phyloP scores from a whole-genome alignment of 2,888 invertebrate genomes.

The Zonitis immaculata region DNA sequence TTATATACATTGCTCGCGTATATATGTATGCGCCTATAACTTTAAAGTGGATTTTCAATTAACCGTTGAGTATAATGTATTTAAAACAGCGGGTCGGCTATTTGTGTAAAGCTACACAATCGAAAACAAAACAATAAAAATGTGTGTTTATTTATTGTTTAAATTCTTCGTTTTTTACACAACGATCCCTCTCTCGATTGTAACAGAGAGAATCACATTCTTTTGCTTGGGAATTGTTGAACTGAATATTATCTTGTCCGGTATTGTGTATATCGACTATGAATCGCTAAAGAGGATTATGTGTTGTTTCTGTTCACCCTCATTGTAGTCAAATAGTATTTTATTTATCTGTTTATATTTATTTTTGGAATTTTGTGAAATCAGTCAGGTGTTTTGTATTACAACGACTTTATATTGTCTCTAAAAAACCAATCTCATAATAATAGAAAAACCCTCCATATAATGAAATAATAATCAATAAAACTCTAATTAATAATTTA shows the following conservation, averaged over 20 bases:
- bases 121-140: background rate
- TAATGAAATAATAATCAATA: too few species aligned
- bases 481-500: background rate
- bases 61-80: constrained; percentile 48
- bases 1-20: too few species aligned
- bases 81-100: constrained; percentile 35
- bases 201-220: background rate
- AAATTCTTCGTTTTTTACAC: constrained; percentile 6
- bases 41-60: constrained; percentile 51
- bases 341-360: background rate
- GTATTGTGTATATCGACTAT: constrained; percentile 26
- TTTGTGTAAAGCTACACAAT: constrained; percentile 10
- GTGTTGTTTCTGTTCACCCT: constrained; percentile 14
- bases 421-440: too few species aligned
- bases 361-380: background rate
- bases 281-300: constrained; percentile 28
- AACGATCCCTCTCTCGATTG: constrained; percentile 9
- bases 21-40: constrained; percentile 27
- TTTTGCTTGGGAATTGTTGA: constrained; percentile 12
- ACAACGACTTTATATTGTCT: background rate
- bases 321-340: background rate
- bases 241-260: constrained; percentile 33
- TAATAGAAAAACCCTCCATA: too few species aligned
- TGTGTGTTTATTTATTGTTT: background rate
- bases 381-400: background rate